Conservation (phyloP, 2,888 invertebrate genomes). For the Pristionchus exspectatus region DNA sequence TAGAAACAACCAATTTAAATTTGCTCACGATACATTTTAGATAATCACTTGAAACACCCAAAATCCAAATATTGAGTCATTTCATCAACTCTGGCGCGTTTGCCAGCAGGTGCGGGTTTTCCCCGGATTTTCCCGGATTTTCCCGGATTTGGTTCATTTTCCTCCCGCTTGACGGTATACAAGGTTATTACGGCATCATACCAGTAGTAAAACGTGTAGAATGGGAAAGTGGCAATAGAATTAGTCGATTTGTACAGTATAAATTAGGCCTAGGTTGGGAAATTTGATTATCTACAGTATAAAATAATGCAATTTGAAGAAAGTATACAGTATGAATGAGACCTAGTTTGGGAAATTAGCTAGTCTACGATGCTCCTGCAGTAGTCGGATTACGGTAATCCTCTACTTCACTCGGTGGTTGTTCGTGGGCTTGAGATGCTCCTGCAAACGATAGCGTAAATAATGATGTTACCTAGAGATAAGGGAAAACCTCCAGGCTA, state of each 20-base stretch:
- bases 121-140: too few species aligned
- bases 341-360: background rate
- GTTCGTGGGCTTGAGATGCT: slow-evolving; percentile 34
- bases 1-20: too few species aligned
- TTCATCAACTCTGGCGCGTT: too few species aligned
- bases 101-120: too few species aligned
- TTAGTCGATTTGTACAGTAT: slow-evolving; percentile 46
- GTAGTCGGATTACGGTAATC: background rate
- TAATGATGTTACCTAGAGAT: background rate
- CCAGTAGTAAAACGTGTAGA: slow-evolving; percentile 28
- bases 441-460: background rate
- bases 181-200: slow-evolving; percentile 1
- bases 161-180: too few species aligned
- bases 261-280: background rate
- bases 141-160: too few species aligned
- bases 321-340: background rate
- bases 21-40: too few species aligned
- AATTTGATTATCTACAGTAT: background rate
- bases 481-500: background rate
- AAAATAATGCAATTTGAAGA: background rate
- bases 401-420: slow-evolving; percentile 11
- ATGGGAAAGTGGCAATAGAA: slow-evolving; percentile 13
- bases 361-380: background rate
- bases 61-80: too few species aligned
- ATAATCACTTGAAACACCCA: too few species aligned